These are phyloP conservation scores for Cryptus viduatorius DNA, from an alignment of 2,888 invertebrate species.

Conservation along the genomic window DNA sequence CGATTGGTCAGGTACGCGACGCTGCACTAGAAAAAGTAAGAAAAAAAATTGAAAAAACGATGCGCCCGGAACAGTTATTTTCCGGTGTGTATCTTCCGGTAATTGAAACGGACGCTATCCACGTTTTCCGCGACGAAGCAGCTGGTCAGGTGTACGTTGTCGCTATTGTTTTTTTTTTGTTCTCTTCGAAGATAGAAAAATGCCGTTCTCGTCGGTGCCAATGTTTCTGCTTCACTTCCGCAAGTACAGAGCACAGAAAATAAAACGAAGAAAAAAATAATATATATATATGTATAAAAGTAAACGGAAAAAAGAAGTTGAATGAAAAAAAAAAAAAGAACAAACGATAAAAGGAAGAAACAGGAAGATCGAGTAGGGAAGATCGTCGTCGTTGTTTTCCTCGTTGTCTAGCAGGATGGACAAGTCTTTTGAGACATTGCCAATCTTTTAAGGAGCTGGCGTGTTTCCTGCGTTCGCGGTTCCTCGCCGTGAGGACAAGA, in stretches of 20 bases:
- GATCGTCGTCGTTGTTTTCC: constrained; percentile 35
- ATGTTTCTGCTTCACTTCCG: constrained; percentile 36
- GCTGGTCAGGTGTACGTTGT: constrained; percentile 14
- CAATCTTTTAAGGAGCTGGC: constrained; percentile 65
- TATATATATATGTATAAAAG: too few species aligned
- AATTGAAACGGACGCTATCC: constrained; percentile 42
- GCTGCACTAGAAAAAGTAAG: constrained; percentile 1
- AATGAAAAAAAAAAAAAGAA: constrained; percentile 51
- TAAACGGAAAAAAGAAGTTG: not conserved
- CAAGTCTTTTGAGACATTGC: constrained; percentile 75
- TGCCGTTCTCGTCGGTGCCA: constrained; percentile 14
- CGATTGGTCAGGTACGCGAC: constrained; percentile 19
- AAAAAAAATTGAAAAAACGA: not conserved
- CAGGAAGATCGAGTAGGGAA: constrained; percentile 33
- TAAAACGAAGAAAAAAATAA: constrained; percentile 18
- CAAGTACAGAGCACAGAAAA: constrained; percentile 4
- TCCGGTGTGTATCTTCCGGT: constrained; percentile 36
- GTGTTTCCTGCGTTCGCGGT: constrained; percentile 22
- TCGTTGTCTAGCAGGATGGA: constrained; percentile 44
- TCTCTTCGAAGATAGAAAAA: constrained; percentile 11
- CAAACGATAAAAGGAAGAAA: constrained; percentile 40
- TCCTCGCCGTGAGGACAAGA: constrained; percentile 13
- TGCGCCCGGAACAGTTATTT: constrained; percentile 20
- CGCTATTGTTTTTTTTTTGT: not conserved
- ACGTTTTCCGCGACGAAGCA: constrained; percentile 17